These are phyloP conservation scores for Drosophila peninsularis DNA, from an alignment of 2,888 invertebrate genomes.

Conservation along the genomic window DNA sequence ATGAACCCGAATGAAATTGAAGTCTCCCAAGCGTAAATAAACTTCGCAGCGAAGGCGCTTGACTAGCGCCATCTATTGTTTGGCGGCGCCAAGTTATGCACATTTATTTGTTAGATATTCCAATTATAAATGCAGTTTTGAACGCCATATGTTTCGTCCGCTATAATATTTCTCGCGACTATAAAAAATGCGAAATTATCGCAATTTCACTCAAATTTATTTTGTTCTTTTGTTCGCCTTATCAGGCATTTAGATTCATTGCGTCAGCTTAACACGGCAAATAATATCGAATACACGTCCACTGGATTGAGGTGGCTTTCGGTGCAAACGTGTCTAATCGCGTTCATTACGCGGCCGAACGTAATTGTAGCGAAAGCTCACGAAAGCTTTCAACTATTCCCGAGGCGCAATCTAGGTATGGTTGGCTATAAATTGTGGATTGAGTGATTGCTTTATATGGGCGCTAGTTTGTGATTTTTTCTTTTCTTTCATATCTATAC, in stretches of 20 bases:
- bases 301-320: neutral
- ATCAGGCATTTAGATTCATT: neutral
- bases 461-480: no score
- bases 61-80: slow-evolving; percentile 14
- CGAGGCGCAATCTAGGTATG: neutral
- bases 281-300: neutral
- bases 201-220: neutral
- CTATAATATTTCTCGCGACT: no score
- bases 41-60: neutral
- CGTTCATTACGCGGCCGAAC: neutral
- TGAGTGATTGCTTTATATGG: no score
- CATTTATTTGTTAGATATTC: neutral
- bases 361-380: neutral
- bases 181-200: neutral
- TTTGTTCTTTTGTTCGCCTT: neutral
- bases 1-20: neutral
- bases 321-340: neutral
- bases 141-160: no score
- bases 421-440: neutral
- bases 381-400: neutral
- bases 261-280: neutral
- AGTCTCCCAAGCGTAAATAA: neutral
- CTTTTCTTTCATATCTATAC: no score
- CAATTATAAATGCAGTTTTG: no score
- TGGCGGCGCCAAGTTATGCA: neutral